Conservation (phyloP, 1,140 invertebrate genomes). For the Lucilia sericata region DNA sequence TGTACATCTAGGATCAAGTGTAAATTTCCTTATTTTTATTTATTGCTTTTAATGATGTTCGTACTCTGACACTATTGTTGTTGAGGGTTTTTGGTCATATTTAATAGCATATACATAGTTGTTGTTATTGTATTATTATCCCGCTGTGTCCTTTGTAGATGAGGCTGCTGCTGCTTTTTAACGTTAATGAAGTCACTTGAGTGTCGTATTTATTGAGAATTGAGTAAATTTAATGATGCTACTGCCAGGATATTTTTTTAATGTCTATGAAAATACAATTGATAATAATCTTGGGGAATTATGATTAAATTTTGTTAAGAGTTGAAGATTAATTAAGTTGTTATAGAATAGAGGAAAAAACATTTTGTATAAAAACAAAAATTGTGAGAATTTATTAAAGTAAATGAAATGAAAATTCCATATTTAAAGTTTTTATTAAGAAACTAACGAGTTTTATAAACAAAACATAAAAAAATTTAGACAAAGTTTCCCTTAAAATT, state of each 20-base stretch:
- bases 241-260: neutral
- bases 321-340: too few species aligned
- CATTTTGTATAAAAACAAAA: too few species aligned
- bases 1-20: neutral
- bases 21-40: too few species aligned
- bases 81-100: neutral
- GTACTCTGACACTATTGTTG: neutral
- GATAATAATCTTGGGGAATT: neutral
- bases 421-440: too few species aligned
- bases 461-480: too few species aligned
- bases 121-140: neutral
- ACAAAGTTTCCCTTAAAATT: too few species aligned
- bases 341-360: too few species aligned
- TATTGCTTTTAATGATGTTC: neutral
- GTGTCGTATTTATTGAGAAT: neutral
- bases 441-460: too few species aligned
- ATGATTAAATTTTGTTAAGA: neutral
- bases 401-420: too few species aligned
- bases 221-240: conserved; percentile 11
- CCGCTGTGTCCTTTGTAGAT: conserved; percentile 2
- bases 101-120: neutral
- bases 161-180: neutral
- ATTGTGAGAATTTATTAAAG: too few species aligned
- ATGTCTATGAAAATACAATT: neutral
- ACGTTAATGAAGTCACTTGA: conserved; percentile 19